phyloP scores from a whole-genome alignment of 2,113 vertebrate genomes.

The Nicator chloris region DNA sequence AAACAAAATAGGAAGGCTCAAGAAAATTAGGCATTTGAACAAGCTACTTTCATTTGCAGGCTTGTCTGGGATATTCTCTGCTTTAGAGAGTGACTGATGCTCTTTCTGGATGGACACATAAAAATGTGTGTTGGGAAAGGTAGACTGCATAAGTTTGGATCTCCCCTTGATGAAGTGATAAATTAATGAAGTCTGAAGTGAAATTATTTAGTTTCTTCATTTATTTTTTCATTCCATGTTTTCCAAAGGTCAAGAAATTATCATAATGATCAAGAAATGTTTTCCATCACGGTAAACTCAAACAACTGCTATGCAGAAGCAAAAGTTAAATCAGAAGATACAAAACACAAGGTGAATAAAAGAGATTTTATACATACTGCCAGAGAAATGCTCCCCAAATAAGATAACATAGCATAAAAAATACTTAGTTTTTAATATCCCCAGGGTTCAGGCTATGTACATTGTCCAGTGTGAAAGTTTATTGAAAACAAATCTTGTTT shows the following conservation, averaged over 20 bases:
- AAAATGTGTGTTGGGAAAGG: not conserved
- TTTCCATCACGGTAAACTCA: not conserved
- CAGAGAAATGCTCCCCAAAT: not conserved
- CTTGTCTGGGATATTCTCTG: not conserved
- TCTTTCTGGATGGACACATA: not conserved
- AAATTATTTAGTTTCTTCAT: not conserved
- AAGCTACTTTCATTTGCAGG: not conserved
- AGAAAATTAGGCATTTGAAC: not conserved
- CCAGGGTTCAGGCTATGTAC: not conserved
- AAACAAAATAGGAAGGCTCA: not conserved
- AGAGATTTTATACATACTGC: not conserved
- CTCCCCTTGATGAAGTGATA: not conserved
- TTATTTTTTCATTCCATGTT: not conserved
- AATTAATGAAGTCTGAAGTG: not conserved
- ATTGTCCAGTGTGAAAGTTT: not conserved
- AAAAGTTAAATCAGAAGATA: not conserved
- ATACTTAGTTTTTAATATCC: not conserved
- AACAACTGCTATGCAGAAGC: not conserved
- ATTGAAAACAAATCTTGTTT: not conserved
- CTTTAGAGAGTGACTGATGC: not conserved
- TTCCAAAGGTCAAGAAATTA: not conserved
- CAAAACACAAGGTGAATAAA: not conserved
- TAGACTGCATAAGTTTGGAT: not conserved
- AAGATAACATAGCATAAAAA: not conserved
- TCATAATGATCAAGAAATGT: not conserved